Base-by-base conservation (phyloP, 2,113 vertebrate species). In the Stictonetta naevosa region DNA sequence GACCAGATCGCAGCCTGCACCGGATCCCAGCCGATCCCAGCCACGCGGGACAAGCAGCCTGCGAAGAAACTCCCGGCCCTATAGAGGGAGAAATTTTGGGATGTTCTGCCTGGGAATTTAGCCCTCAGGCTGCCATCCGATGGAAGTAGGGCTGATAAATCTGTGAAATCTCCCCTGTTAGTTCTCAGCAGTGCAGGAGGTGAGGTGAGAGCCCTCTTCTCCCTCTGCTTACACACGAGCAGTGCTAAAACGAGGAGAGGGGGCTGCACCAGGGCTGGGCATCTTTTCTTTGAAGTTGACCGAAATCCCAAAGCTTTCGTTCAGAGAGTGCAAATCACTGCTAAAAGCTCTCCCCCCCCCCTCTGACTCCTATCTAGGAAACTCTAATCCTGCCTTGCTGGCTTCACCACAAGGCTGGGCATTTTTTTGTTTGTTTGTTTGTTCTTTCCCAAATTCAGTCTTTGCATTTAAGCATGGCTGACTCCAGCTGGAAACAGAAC, bases 221-320 rank as follows among this genome's bases (percentile, higher is more conserved):
- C 77, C 63, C 29, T 78, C 53, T 4, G 17, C 53, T 66, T 56
- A 78, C 85, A 31, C 21, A 42, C 1, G 53, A 91, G 90, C 60
- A 13, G 62, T n/a, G 62, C 82, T 94, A 90, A 73, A 62, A 14
- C 83, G 80, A 46, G 10, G 44, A 53, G 92, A 53, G 75, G 72
- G 28, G 86, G 86, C 84, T 68, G 74, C 8, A 13, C 36, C 77
- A 28, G 2, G 66, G 55, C 50, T 17, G 34, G 34, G 82, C 82
- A 87, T 64, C 92, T 93, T 85, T 92, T 94, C 96, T 96, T 96
- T 95, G 94, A 97, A 97, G 96, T 92, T 78, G 53, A 95, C 73
- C 0, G 0, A 96, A 96, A 96, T 96, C 92, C 69, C 23, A 58
- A 86, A 94, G 90, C 90, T 94, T 93, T 92, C 58, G 12, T 92